These are phyloP conservation scores for Bombylius major DNA, from an alignment of 2,888 invertebrate species.

Conservation along the genomic window DNA sequence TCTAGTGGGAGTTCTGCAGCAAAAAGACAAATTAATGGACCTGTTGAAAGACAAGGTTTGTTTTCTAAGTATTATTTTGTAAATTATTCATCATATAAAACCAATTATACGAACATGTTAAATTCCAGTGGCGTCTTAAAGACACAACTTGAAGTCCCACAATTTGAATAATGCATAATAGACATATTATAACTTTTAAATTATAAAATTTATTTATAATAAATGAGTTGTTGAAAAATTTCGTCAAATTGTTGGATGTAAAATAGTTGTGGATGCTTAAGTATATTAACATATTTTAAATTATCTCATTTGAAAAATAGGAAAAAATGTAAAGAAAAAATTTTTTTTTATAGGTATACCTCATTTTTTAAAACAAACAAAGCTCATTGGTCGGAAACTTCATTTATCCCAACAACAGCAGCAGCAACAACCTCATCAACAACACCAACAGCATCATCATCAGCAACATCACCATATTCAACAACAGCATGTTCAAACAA, in stretches of 20 bases:
- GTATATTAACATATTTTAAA: too few species aligned
- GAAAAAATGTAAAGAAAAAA: neutral
- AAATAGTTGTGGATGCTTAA: too few species aligned
- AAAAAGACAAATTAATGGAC: slow-evolving; percentile 30
- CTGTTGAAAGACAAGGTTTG: slow-evolving; percentile 24
- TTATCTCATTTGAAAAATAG: too few species aligned
- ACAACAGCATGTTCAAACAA: slow-evolving; percentile 17
- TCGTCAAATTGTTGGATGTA: too few species aligned
- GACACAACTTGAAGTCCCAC: too few species aligned
- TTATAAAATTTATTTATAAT: too few species aligned
- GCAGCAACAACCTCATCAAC: slow-evolving; percentile 17
- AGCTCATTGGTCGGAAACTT: slow-evolving; percentile 25
- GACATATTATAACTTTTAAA: too few species aligned
- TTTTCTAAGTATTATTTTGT: slow-evolving; percentile 16
- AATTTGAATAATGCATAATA: too few species aligned
- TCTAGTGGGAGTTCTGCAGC: slow-evolving; percentile 8
- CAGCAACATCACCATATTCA: slow-evolving; percentile 6
- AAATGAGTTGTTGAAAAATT: too few species aligned
- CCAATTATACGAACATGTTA: too few species aligned
- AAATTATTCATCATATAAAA: neutral
- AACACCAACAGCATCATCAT: slow-evolving; percentile 18
- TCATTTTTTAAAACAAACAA: slow-evolving; percentile 12
- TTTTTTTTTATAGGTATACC: slow-evolving; percentile 23
- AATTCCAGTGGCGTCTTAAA: too few species aligned
- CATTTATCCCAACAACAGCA: slow-evolving; percentile 21